Evolutionary conservation across 2,888 invertebrate genomes (phyloP).

Genomic region (Stratiomys singularior): DNA sequence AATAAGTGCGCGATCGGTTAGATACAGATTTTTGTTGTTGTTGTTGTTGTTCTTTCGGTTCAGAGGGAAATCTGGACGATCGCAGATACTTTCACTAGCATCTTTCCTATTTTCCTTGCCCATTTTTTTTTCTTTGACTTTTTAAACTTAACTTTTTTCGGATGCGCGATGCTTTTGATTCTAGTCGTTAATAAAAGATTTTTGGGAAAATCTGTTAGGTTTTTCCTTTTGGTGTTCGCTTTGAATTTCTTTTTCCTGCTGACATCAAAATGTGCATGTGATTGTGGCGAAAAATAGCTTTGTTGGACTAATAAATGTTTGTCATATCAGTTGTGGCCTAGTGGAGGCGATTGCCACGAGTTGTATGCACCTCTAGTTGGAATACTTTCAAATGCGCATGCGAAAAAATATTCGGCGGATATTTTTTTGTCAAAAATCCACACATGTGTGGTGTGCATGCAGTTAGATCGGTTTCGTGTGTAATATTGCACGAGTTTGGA

Average conservation of each 20-base stretch:
- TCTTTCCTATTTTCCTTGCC: too few species aligned
- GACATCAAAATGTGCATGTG: conserved; percentile 12
- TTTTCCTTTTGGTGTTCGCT: neutral
- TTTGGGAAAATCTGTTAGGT: conserved; percentile 6
- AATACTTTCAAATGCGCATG: neutral
- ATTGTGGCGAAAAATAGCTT: conserved; percentile 40
- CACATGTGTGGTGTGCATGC: too few species aligned
- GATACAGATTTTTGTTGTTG: conserved; percentile 47
- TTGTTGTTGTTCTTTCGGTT: neutral
- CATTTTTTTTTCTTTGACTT: too few species aligned
- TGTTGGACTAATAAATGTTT: conserved; percentile 39
- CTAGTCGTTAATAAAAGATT: conserved; percentile 13
- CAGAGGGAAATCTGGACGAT: neutral
- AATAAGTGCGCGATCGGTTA: conserved; percentile 49
- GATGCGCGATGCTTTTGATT: neutral
- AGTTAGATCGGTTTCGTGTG: too few species aligned
- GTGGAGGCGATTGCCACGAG: neutral
- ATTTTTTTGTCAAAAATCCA: conserved; percentile 14
- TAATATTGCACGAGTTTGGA: too few species aligned
- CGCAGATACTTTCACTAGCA: neutral
- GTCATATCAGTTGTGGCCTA: conserved; percentile 42
- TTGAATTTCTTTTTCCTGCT: conserved; percentile 6
- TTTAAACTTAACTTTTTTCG: neutral
- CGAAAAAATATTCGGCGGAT: neutral
- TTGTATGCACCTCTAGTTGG: conserved; percentile 22